Percentiles rank a stretch among this genome's conserved stretches.
phyloP scores from a whole-genome alignment of 2,113 vertebrate genomes.

The Mustelus asterias region DNA sequence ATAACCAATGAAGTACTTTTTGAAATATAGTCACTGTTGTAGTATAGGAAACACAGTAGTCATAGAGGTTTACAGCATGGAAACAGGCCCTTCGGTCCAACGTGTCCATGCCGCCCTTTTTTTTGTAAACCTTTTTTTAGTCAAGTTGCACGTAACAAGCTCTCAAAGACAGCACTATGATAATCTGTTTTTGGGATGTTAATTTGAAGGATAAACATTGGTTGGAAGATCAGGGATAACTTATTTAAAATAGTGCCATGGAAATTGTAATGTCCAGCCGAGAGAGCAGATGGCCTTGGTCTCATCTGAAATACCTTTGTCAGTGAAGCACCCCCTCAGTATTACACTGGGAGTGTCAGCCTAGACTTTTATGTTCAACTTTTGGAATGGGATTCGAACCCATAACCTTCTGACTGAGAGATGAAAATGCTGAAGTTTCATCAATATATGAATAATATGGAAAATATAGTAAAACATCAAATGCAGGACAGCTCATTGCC shows the following conservation, averaged over 20 bases:
- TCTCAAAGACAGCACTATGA: background rate
- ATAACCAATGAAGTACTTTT: background rate
- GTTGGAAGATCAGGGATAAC: background rate
- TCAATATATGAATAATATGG: background rate
- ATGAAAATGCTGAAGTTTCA: background rate
- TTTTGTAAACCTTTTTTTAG: too few species aligned
- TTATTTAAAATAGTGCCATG: background rate
- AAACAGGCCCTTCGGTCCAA: too few species aligned
- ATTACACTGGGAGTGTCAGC: background rate
- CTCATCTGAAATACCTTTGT: background rate
- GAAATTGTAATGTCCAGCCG: background rate
- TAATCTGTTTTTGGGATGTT: background rate
- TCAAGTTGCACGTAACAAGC: background rate
- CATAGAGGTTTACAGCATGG: too few species aligned
- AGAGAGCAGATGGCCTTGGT: background rate
- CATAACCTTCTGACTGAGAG: background rate
- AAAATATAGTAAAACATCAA: background rate
- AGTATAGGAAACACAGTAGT: background rate
- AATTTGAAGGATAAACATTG: background rate
- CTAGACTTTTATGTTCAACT: background rate
- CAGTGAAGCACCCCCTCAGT: background rate
- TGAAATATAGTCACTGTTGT: background rate
- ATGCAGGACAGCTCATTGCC: background rate
- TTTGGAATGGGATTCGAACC: background rate
- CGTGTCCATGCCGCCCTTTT: too few species aligned